Conservation (phyloP, 1,140 invertebrate species). For the Xylocopa sonorina region DNA sequence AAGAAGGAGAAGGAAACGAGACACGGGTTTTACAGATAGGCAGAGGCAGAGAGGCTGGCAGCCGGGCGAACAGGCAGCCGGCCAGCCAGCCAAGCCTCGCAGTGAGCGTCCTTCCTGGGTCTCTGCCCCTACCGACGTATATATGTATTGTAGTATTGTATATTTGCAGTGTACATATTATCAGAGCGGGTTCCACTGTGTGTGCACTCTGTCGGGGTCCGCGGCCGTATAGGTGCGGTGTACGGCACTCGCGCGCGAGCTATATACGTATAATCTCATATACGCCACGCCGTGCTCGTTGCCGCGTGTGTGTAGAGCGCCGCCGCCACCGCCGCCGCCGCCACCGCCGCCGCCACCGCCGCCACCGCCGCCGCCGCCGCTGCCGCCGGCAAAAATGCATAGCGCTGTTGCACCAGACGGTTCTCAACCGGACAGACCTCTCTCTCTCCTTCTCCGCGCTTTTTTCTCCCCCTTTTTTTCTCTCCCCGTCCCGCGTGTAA, state of each 20-base stretch:
- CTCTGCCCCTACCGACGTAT: slow-evolving; percentile 77
- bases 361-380: slow-evolving; percentile 63
- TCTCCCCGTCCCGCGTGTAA: slow-evolving; percentile 23
- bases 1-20: slow-evolving; percentile 29
- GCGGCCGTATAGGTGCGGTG: background rate
- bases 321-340: slow-evolving; percentile 62
- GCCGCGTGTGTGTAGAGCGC: slow-evolving; percentile 12
- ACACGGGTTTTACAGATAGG: slow-evolving; percentile 47
- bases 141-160: slow-evolving; percentile 75
- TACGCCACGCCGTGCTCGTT: too few species aligned
- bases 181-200: slow-evolving; percentile 61
- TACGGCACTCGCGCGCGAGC: background rate
- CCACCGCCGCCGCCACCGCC: slow-evolving; percentile 64
- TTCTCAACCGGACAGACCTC: slow-evolving; percentile 76
- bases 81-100: slow-evolving; percentile 60
- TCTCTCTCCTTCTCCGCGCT: slow-evolving; percentile 43
- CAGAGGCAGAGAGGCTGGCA: slow-evolving; percentile 47
- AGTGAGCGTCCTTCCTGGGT: slow-evolving; percentile 80
- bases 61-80: slow-evolving; percentile 52
- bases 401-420: slow-evolving; percentile 71
- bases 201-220: slow-evolving; percentile 46
- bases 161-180: slow-evolving; percentile 78
- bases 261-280: background rate
- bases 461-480: slow-evolving; percentile 22
- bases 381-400: slow-evolving; percentile 78